Conservation (phyloP, 53 echinoderm and acorn worm genomes). For the Holothuria scabra region DNA sequence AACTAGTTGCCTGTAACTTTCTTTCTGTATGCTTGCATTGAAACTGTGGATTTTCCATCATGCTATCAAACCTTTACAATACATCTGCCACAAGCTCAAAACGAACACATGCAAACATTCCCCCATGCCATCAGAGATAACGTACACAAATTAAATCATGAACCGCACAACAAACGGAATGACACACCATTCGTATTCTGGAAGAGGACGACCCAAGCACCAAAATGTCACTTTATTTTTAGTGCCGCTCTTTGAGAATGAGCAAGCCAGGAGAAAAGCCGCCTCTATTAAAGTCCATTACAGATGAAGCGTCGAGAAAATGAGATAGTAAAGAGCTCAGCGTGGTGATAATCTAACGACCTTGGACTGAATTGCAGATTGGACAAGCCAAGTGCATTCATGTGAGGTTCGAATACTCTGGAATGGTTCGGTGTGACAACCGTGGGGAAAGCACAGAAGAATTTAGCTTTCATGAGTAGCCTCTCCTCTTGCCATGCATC, state of each 20-base stretch:
- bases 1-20: too few species aligned
- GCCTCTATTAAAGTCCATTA: conserved; percentile 40
- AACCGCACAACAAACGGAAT: conserved; percentile 8
- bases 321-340: conserved; percentile 32
- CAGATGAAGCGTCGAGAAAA: neutral
- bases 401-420: neutral
- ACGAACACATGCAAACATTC: too few species aligned
- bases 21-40: too few species aligned
- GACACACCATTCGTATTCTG: conserved; percentile 9
- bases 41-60: too few species aligned
- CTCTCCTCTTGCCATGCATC: too few species aligned
- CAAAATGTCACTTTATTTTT: conserved; percentile 33
- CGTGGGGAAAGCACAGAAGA: too few species aligned
- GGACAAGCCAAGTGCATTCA: conserved; percentile 21
- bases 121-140: too few species aligned
- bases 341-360: conserved; percentile 26
- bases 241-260: neutral
- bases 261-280: neutral
- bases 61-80: too few species aligned
- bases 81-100: too few species aligned
- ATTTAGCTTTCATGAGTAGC: too few species aligned
- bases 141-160: neutral
- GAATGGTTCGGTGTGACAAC: too few species aligned
- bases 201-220: conserved; percentile 9
- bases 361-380: conserved; percentile 15